phyloP scores from a whole-genome alignment of 2,888 invertebrate species.

The Coelogynopora nodosa region DNA sequence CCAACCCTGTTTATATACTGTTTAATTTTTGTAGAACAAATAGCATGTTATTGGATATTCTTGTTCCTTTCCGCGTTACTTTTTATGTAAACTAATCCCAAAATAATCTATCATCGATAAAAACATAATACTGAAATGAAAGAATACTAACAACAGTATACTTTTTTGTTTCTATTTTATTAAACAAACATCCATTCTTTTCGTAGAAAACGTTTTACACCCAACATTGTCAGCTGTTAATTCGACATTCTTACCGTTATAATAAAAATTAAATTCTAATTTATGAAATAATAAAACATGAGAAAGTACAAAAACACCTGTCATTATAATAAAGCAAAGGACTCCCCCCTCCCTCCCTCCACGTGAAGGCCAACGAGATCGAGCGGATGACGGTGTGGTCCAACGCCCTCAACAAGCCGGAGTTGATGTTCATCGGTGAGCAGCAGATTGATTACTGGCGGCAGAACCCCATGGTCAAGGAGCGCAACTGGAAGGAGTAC shows the following conservation, averaged over 20 bases:
- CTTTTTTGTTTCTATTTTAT: no score
- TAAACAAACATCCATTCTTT: no score
- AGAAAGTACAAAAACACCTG: neutral
- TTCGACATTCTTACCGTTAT: no score
- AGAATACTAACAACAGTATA: no score
- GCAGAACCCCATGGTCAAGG: slow-evolving; percentile 70
- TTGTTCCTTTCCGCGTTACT: no score
- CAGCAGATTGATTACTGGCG: slow-evolving; percentile 80
- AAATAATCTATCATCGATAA: no score
- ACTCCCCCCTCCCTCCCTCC: neutral
- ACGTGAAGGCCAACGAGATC: slow-evolving; percentile 67
- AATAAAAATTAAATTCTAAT: neutral
- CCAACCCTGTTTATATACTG: no score
- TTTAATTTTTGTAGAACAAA: no score
- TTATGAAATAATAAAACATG: neutral
- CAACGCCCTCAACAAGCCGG: slow-evolving; percentile 79
- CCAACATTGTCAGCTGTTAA: neutral
- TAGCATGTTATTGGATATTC: no score
- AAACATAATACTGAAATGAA: no score
- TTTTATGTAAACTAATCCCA: no score
- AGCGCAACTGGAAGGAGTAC: slow-evolving; percentile 69
- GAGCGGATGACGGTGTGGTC: slow-evolving; percentile 91
- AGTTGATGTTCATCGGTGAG: slow-evolving; percentile 72
- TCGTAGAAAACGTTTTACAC: no score
- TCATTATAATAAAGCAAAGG: neutral